phyloP scores from a whole-genome alignment of 2,888 invertebrate genomes.

The Ametastegia equiseti region DNA sequence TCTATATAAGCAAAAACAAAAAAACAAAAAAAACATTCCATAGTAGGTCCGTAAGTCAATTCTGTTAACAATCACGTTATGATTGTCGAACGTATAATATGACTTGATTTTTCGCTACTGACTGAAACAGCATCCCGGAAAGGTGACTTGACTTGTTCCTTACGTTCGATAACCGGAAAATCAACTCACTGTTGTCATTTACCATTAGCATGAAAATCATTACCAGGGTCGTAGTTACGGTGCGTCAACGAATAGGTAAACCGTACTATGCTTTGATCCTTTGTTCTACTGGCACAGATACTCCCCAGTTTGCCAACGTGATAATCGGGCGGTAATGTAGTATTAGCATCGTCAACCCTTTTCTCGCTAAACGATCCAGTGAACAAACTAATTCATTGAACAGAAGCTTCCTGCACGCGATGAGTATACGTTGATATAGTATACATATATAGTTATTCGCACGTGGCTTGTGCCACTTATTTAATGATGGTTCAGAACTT shows the following conservation, averaged over 20 bases:
- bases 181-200: background rate
- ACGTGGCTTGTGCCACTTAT: conserved; percentile 7
- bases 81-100: too few species aligned
- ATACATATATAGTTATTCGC: background rate
- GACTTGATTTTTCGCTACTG: too few species aligned
- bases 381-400: conserved; percentile 35
- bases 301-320: background rate
- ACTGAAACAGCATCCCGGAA: too few species aligned
- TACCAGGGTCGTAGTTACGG: background rate
- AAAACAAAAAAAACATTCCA: background rate
- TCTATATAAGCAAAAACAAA: background rate
- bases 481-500: too few species aligned
- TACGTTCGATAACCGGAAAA: background rate
- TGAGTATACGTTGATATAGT: background rate
- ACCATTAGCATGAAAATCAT: background rate
- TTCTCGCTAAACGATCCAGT: conserved; percentile 16
- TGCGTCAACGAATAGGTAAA: too few species aligned
- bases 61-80: background rate
- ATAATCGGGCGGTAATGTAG: background rate
- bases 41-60: background rate
- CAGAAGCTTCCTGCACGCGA: conserved; percentile 6
- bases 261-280: background rate
- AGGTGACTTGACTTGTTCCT: background rate
- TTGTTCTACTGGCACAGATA: conserved; percentile 35
- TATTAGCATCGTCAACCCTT: conserved; percentile 4